Evolutionary conservation across 2,113 vertebrate genomes (phyloP), one percentile per base, ranked within the genome.

Genomic region (Synodontis membranacea): DNA sequence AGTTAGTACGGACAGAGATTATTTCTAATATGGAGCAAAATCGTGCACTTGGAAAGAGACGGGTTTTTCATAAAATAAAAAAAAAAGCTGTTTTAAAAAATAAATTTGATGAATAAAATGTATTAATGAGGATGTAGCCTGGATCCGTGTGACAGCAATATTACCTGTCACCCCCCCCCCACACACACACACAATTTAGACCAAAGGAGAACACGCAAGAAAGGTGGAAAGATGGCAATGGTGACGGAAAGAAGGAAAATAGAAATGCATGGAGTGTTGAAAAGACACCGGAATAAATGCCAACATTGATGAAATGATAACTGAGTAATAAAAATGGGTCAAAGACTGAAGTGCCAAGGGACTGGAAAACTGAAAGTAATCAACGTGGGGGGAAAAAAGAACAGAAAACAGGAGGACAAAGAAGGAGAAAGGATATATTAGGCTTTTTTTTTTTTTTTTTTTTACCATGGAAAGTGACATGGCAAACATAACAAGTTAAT

Each of bases 321-420:
- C 34, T 39, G 19, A n/a, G 17, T 37, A 68, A 37, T 68, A 37
- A 21, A 37, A 62, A 58, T 31, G 60, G 42, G 21, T 72, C 11
- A 25, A 42, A 72, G 25, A 25, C 68, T 42, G 37, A 72, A 42
- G 8, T 42, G 19, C 37, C 19, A 42, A 25, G 68, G 37, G 25
- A 25, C 21, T 28, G 25, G 42, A 74, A 72, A 72, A 72, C 68
- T 72, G 10, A 42, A 74, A 46, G 70, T n/a, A 28, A 74, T 74
- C 9, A 9, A 42, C 7, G 25, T 9, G 5, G 21, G 68, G 3
- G 11, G 1, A 58, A 44, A 15, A 28, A 74, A 21, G 6, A 70
- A 70, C 66, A 70, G 31, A 68, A 70, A 70, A 39, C n/a, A 14
- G 11, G 42, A 74, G 70, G 68, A 72, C 66, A 74, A 44, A 74